Evolutionary conservation across 2,797 vertebrate genomes (phyloP).

Genomic region (Myiotriccus ornatus): DNA sequence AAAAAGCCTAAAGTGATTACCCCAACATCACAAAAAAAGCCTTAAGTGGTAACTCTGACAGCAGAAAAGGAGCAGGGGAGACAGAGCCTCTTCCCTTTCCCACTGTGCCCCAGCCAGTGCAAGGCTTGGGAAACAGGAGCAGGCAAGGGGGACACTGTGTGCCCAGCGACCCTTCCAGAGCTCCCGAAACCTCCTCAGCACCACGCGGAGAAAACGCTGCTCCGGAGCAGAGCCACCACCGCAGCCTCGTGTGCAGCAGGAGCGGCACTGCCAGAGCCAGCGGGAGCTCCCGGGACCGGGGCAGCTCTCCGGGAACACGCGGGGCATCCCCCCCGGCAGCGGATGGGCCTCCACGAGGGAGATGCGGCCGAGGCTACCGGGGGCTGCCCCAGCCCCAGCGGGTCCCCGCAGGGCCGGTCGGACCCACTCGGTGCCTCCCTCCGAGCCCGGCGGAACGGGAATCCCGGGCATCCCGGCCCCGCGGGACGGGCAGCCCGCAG

Average conservation of each 20-base stretch:
- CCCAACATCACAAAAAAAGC: not conserved
- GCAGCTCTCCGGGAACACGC: not conserved
- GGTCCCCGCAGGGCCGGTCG: not conserved
- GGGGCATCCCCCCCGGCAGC: not conserved
- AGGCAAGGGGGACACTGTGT: accelerated
- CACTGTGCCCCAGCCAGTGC: not conserved
- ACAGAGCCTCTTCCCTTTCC: not conserved
- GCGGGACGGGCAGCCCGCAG: not conserved
- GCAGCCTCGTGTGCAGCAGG: not conserved
- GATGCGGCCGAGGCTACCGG: not conserved
- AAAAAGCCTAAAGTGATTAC: not conserved
- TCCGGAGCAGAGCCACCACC: not conserved
- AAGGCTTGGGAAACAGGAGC: not conserved
- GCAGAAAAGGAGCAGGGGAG: not conserved
- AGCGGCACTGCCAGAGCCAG: not conserved
- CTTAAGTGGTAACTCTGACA: no score
- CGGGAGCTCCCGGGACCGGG: not conserved
- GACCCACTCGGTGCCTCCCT: not conserved
- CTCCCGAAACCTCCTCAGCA: not conserved
- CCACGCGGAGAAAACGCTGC: not conserved
- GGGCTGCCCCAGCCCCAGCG: not conserved
- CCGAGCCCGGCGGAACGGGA: not conserved
- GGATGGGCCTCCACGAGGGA: not conserved
- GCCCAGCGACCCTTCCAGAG: not conserved
- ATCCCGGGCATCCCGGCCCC: not conserved